Base-by-base conservation (phyloP, 2,888 invertebrate genomes). In the Capitulum mitella region DNA sequence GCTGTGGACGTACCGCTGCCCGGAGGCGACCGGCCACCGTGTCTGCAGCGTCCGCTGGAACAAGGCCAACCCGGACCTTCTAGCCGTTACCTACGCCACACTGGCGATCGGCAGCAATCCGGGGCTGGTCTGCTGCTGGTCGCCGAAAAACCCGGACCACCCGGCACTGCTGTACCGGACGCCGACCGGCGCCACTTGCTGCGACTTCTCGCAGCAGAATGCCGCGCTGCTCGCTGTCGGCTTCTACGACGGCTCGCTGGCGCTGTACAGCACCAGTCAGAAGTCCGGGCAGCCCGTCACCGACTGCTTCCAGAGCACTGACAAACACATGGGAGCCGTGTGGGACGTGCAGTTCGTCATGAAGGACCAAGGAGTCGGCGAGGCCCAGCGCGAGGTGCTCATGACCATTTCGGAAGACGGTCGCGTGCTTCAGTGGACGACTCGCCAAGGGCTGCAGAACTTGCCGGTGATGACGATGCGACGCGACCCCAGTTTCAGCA, bases 321-420 rank as follows among this genome's bases (percentile, higher is more conserved):
- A 70, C 22, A 70, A 70, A 10, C 70, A 32, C 10, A 34, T 37
- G 34, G 70, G 70, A 22, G 29, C 32, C 37, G 19, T 70, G 34
- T 70, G 70, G 70, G 70, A 70, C 29, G 70, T 70, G 70, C 70
- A 70, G 70, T 70, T 70, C 16, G 70, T 70, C 37, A 32, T 70
- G 37, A 70, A 70, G 37, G 70, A 70, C 37, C 70, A 70, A 22
- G 70, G 70, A 3, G 70, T 70, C 16, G 70, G 70, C 8, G 70
- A 70, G 70, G 70, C 70, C 6, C 32, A 70, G 70, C 70, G 70
- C 5, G 70, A 70, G 70, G 70, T 70, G 37, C 29, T 70, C 34
- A 70, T 70, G 37, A 34, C 70, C 26, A 70, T 70, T 22, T 70
- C 70, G 70, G 70, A 70, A 10, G 70, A 70, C 37, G 70, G 70